Evolutionary conservation across 1,140 invertebrate genomes (phyloP).

Genomic region (Pollicipes pollicipes): DNA sequence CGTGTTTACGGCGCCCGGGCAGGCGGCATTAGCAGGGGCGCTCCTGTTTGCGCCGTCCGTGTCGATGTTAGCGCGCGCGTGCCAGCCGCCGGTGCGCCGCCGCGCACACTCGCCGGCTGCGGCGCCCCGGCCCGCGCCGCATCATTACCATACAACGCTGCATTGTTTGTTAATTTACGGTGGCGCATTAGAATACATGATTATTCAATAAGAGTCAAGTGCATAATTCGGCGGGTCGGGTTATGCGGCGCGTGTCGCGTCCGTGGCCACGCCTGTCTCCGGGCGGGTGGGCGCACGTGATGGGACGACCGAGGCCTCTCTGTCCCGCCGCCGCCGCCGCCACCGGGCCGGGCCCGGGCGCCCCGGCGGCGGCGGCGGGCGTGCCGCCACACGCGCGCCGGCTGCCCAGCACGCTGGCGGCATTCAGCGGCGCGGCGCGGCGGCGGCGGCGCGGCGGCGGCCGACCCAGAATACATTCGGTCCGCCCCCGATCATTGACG

Average conservation of each 20-base stretch:
- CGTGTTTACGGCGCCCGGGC: neutral
- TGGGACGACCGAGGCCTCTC: too few species aligned
- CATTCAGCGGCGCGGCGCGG: neutral
- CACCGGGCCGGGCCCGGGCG: too few species aligned
- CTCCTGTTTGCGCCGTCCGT: neutral
- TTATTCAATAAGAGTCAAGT: conserved; percentile 2
- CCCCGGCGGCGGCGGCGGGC: too few species aligned
- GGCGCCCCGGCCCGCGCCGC: too few species aligned
- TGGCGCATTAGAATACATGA: neutral
- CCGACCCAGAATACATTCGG: neutral
- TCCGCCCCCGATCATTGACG: neutral
- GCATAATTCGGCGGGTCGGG: neutral
- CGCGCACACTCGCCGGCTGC: too few species aligned
- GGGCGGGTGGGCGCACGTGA: too few species aligned
- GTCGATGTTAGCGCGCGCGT: too few species aligned
- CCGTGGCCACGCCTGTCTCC: neutral
- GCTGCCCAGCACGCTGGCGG: too few species aligned
- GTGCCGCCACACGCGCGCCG: too few species aligned
- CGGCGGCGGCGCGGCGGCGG: too few species aligned
- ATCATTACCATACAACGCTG: neutral
- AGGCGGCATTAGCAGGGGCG: neutral
- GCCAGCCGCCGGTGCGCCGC: too few species aligned
- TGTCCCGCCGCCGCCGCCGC: too few species aligned
- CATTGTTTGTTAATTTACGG: neutral
- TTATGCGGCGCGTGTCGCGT: neutral